Evolutionary conservation across 2,113 vertebrate genomes (phyloP).

Genomic region (Rutilus rutilus): DNA sequence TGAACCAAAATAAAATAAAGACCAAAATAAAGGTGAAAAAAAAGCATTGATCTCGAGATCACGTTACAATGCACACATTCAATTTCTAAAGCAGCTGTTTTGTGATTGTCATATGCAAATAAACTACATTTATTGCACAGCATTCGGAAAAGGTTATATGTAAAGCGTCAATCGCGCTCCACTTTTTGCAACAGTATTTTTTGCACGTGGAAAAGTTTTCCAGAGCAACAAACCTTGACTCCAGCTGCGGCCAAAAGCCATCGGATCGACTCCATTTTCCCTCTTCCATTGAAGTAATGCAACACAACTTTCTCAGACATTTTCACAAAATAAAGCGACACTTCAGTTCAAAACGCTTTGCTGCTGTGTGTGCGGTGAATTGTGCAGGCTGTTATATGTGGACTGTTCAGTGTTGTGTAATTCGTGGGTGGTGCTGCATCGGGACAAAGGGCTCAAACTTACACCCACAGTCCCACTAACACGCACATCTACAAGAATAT

Average conservation of each 20-base stretch:
- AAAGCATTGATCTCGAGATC: background rate
- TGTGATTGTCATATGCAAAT: background rate
- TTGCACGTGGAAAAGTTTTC: background rate
- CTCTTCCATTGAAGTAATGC: constrained; percentile 85
- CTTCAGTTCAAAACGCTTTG: background rate
- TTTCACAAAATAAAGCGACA: background rate
- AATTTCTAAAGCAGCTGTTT: background rate
- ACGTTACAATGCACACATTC: background rate
- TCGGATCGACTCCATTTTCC: constrained; percentile 88
- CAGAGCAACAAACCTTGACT: constrained; percentile 76
- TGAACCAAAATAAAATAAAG: background rate
- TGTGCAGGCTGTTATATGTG: background rate
- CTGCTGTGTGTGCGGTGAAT: too few relatives aligned
- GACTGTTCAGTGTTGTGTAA: background rate
- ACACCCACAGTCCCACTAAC: too few relatives aligned
- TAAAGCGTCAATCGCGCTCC: too few relatives aligned
- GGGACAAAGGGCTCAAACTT: background rate
- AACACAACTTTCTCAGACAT: constrained; percentile 84
- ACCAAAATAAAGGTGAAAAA: background rate
- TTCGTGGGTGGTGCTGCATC: background rate
- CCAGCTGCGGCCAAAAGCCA: constrained; percentile 85
- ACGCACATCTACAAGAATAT: too few relatives aligned
- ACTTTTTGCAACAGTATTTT: too few relatives aligned
- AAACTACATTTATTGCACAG: background rate
- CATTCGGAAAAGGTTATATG: background rate